Conservation (phyloP, 2,888 invertebrate genomes). For the Limnephilus marmoratus region DNA sequence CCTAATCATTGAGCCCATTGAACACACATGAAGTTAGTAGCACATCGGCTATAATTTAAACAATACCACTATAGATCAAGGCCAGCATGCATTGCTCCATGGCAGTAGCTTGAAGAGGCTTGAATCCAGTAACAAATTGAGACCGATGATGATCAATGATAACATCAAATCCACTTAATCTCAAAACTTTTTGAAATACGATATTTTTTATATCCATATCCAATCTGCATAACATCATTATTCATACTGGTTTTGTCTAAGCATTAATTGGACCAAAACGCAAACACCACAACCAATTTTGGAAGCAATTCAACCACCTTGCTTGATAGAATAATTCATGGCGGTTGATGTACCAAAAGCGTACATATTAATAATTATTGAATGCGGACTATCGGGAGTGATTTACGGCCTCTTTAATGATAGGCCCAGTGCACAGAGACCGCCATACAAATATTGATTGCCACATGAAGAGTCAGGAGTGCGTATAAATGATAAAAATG, state of each 20-base stretch:
- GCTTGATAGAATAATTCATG: constrained; percentile 16
- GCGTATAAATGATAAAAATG: constrained; percentile 34
- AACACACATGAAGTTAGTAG: background rate
- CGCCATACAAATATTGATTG: constrained; percentile 44
- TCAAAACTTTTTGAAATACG: background rate
- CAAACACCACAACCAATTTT: constrained; percentile 19
- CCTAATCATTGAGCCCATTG: background rate
- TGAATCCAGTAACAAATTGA: background rate
- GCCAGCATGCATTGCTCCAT: background rate
- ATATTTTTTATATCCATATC: background rate
- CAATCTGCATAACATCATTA: background rate
- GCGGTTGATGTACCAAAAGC: constrained; percentile 16
- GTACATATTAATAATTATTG: constrained; percentile 41
- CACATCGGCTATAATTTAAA: background rate
- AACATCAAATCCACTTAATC: background rate
- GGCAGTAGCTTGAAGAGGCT: background rate
- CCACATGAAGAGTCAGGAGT: constrained; percentile 11
- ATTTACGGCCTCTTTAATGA: constrained; percentile 26
- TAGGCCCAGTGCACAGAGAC: constrained; percentile 14
- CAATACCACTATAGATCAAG: background rate
- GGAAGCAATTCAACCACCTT: constrained; percentile 6
- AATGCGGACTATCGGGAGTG: constrained; percentile 9
- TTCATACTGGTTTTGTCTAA: background rate
- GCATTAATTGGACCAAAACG: constrained; percentile 7
- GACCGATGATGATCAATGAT: background rate